Base-by-base conservation (phyloP, 2,113 vertebrate genomes). In the Cercopithecus mona region DNA sequence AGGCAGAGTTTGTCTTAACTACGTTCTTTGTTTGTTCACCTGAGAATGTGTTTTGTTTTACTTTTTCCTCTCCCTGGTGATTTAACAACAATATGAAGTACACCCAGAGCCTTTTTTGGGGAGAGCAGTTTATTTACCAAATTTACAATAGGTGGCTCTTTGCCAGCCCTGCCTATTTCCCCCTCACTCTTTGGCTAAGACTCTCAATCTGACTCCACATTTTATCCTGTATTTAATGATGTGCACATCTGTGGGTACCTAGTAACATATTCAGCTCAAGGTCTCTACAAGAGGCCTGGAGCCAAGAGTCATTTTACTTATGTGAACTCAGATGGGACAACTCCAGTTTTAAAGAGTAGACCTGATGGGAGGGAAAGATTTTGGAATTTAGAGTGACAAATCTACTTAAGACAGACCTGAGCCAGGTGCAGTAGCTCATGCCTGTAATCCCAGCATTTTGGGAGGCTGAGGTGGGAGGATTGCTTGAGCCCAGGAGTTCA, bases 61-160 rank as follows among this genome's bases (percentile, higher is more conserved):
- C 27, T 93, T 13, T 35, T 38, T 50, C 17, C 43, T 97, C 93
- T 97, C 93, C 96, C 86, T 97, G 80, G 93, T 59, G 94, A 97
- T 68, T 85, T 92, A 89, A 83, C 81, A 94, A 76, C 93, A 88
- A 57, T 76, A 68, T 88, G 91, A 92, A 92, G 50, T n/a, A 52
- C 16, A 61, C 50, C 61, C 27, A 55, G 66, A 94, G 45, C 84
- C 70, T 76, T 96, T 50, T 61, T 94, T 32, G 27, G 45, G 81
- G 55, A 64, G 80, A 40, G n/a, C 20, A 73, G 35, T 90, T 92
- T 87, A 55, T 81, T 57, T 20, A 45, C 38, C 18, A 20, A 75
- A 40, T 27, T 81, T 50, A 38, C 20, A 92, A 64, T 59, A 64
- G 50, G 18, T 30, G 68, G 83, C 68, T 90, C 20, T n/a, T 16